phyloP scores from a whole-genome alignment of 2,888 invertebrate species.

The Digitonthophagus gazella region DNA sequence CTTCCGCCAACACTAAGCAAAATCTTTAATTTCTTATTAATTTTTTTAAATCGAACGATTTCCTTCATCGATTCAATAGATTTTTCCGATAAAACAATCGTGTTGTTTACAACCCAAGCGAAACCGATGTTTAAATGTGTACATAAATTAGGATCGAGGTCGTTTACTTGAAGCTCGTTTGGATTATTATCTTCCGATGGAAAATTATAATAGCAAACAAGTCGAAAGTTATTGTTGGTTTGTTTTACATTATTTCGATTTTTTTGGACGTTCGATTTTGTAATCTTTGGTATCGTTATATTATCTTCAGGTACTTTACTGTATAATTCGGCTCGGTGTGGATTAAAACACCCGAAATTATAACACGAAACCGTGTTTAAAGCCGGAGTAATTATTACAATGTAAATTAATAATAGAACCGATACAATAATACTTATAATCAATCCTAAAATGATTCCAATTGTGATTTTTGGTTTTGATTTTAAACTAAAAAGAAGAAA shows the following conservation, averaged over 20 bases:
- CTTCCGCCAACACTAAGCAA: constrained; percentile 73
- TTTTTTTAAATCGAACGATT: constrained; percentile 54
- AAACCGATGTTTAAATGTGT: constrained; percentile 82
- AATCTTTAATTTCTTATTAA: constrained; percentile 69
- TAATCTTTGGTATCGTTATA: constrained; percentile 31
- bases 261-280: constrained; percentile 26
- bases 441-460: background rate
- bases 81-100: constrained; percentile 55
- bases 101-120: constrained; percentile 62
- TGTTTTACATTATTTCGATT: no score
- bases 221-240: constrained; percentile 34
- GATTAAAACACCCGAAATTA: constrained; percentile 3
- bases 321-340: constrained; percentile 41
- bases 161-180: constrained; percentile 54
- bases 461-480: no score
- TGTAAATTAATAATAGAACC: background rate
- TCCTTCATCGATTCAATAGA: constrained; percentile 38
- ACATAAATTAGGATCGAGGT: constrained; percentile 71
- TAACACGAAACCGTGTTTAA: background rate
- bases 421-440: background rate
- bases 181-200: constrained; percentile 44
- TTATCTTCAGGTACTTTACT: constrained; percentile 32
- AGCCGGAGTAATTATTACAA: background rate
- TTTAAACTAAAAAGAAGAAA: no score
- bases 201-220: constrained; percentile 72